Evolutionary conservation across 2,113 vertebrate genomes (phyloP).

Genomic region (Theristicus caerulescens): DNA sequence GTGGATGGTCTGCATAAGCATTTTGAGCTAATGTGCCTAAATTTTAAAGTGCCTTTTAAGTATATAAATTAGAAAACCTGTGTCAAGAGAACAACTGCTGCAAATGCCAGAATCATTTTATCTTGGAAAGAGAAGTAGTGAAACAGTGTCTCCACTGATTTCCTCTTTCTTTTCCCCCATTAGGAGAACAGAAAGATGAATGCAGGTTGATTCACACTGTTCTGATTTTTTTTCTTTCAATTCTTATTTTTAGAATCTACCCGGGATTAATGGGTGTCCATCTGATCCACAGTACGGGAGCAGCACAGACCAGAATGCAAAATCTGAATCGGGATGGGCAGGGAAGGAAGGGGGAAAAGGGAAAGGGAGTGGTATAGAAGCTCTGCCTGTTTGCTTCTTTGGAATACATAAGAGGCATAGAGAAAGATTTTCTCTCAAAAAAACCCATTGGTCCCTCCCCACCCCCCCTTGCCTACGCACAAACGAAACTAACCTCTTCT

Average conservation of each 20-base stretch:
- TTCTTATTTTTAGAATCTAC: slow-evolving; percentile 41
- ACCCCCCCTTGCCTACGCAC: background rate
- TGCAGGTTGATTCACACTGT: slow-evolving; percentile 31
- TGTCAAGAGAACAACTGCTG: slow-evolving; percentile 29
- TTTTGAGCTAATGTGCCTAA: background rate
- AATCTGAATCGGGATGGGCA: background rate
- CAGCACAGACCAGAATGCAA: background rate
- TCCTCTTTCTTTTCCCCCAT: slow-evolving; percentile 1
- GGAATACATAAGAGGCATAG: background rate
- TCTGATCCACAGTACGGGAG: background rate
- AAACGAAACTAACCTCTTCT: background rate
- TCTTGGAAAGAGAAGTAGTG: slow-evolving; percentile 2
- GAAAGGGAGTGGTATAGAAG: background rate
- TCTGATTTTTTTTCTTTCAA: background rate
- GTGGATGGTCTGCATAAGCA: background rate
- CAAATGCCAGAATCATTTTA: slow-evolving; percentile 8
- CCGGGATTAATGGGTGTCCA: background rate
- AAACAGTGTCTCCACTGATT: slow-evolving; percentile 38
- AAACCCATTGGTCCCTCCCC: background rate
- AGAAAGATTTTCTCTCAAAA: background rate
- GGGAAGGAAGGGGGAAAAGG: background rate
- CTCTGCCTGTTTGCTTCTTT: background rate
- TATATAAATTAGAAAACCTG: slow-evolving; percentile 17
- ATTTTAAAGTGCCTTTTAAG: slow-evolving; percentile 22
- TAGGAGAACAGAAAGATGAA: slow-evolving; percentile 36